Conservation (phyloP, 2,888 invertebrate species). For the Synanthedon tipuliformis region DNA sequence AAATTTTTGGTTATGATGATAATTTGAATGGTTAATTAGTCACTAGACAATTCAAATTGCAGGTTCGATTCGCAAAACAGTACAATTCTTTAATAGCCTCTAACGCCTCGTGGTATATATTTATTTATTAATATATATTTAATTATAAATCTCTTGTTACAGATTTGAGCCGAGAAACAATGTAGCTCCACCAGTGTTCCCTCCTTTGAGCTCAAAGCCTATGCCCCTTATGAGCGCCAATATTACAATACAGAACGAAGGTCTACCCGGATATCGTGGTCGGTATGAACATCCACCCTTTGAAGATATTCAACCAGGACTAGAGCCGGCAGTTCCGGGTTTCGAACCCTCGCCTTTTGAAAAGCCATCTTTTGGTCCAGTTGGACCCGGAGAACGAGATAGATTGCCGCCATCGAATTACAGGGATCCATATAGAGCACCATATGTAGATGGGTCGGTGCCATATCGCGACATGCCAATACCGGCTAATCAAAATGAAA, state of each 20-base stretch:
- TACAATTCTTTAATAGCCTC: no score
- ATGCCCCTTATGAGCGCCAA: conserved; percentile 33
- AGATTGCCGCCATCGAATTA: conserved; percentile 44
- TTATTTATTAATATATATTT: not conserved
- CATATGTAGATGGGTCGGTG: conserved; percentile 39
- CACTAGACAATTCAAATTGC: no score
- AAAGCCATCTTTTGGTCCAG: conserved; percentile 49
- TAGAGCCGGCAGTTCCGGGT: conserved; percentile 73
- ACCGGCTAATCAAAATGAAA: conserved; percentile 37
- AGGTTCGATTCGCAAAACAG: no score
- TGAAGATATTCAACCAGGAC: conserved; percentile 72
- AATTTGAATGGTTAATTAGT: no score
- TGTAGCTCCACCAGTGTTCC: conserved; percentile 40
- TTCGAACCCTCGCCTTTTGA: conserved; percentile 71
- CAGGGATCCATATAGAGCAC: conserved; percentile 46
- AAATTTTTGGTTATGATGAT: no score
- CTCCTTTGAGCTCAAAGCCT: conserved; percentile 43
- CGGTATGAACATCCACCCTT: conserved; percentile 58
- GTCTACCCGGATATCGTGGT: conserved; percentile 46
- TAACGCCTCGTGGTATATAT: no score
- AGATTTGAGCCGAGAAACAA: conserved; percentile 55
- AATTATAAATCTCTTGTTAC: conserved; percentile 22
- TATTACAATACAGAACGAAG: conserved; percentile 35
- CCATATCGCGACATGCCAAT: conserved; percentile 38
- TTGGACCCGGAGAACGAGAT: conserved; percentile 44